Evolutionary conservation across 2,113 vertebrate species (phyloP).

Genomic region (Cygnus atratus): DNA sequence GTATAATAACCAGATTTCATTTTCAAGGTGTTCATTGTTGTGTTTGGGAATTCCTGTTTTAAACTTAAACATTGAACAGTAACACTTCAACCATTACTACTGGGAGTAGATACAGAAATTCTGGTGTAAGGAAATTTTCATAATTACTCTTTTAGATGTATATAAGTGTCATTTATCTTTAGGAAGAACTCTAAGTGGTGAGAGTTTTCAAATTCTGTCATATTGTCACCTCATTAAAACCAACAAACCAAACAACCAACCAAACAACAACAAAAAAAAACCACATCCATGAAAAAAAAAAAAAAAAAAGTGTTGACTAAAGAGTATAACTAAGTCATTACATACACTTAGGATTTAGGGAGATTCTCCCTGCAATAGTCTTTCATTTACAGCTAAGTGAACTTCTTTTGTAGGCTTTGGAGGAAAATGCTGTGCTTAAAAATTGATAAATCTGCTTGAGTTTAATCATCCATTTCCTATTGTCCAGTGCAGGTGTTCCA

Average conservation of each 20-base stretch:
- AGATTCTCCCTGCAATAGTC: background rate
- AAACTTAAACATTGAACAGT: background rate
- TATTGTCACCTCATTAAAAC: conserved; percentile 39
- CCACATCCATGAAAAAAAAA: background rate
- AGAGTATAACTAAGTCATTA: conserved; percentile 23
- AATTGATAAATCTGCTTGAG: background rate
- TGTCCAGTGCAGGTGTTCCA: conserved; percentile 50
- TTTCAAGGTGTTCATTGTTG: background rate
- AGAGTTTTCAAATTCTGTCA: conserved; percentile 21
- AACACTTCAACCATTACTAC: background rate
- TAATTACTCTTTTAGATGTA: background rate
- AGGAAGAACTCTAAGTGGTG: background rate
- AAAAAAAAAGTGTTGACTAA: background rate
- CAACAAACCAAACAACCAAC: background rate
- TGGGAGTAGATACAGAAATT: background rate
- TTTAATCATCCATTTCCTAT: conserved; percentile 27
- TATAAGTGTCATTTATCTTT: conserved; percentile 13
- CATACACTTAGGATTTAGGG: background rate
- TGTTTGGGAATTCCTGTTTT: background rate
- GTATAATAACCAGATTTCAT: background rate
- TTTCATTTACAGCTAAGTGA: background rate
- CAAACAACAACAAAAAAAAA: background rate
- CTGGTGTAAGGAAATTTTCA: background rate
- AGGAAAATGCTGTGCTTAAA: background rate
- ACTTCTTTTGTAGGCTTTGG: background rate